These are phyloP conservation scores for Pipra filicauda DNA, from an alignment of 2,113 vertebrate genomes.

Conservation along the genomic window DNA sequence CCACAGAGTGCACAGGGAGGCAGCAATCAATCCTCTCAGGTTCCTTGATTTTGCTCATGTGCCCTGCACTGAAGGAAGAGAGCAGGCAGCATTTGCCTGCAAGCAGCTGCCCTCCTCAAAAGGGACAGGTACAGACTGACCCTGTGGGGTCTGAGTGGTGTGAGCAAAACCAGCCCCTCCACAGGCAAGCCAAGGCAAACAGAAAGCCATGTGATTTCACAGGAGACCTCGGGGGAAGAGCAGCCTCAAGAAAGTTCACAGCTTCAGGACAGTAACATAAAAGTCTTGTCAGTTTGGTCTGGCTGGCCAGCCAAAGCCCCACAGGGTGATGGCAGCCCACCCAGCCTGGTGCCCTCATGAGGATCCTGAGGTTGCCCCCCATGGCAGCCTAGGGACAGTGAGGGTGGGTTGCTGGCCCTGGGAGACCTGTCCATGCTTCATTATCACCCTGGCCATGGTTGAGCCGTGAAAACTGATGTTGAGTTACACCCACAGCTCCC, in stretches of 20 bases:
- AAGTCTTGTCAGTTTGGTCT: not conserved
- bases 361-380: not conserved
- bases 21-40: not conserved
- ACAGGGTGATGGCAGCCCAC: not conserved
- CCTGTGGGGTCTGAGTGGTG: not conserved
- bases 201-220: not conserved
- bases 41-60: not conserved
- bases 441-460: not conserved
- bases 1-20: not conserved
- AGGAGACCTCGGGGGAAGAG: not conserved
- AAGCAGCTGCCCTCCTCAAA: not conserved
- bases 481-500: not conserved
- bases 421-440: not conserved
- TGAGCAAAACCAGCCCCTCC: not conserved
- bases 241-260: not conserved
- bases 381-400: not conserved
- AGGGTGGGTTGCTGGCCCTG: not conserved
- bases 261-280: not conserved
- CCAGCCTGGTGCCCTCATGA: rapidly evolving
- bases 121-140: not conserved
- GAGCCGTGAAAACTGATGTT: not conserved
- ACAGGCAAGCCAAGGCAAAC: not conserved
- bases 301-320: not conserved
- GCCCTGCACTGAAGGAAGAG: not conserved
- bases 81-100: slow-evolving; percentile 7